phyloP scores from a whole-genome alignment of 2,888 invertebrate genomes.

The Chelonus formosanus region DNA sequence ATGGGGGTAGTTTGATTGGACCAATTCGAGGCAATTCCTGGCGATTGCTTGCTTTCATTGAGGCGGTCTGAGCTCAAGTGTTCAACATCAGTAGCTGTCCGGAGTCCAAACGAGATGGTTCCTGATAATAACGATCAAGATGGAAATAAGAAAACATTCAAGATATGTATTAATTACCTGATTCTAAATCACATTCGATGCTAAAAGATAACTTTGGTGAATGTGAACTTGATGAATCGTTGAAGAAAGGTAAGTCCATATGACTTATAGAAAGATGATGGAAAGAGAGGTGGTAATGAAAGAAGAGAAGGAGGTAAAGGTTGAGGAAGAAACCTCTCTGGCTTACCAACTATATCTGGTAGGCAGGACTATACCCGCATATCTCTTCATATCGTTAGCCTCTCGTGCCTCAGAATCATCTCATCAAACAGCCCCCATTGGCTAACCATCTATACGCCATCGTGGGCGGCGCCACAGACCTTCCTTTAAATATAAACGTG shows the following conservation, averaged over 20 bases:
- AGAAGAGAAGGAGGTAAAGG: slow-evolving; percentile 13
- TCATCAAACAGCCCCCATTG: slow-evolving; percentile 51
- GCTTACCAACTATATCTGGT: slow-evolving; percentile 19
- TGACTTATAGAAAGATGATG: neutral
- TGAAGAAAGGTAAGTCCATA: too few species aligned
- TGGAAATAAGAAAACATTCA: too few species aligned
- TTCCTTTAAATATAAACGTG: slow-evolving; percentile 62
- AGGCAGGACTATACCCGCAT: slow-evolving; percentile 53
- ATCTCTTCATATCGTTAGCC: slow-evolving; percentile 40
- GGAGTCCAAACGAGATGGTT: slow-evolving; percentile 59
- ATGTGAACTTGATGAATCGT: neutral
- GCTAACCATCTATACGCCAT: slow-evolving; percentile 43
- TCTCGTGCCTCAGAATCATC: slow-evolving; percentile 34
- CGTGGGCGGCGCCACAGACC: slow-evolving; percentile 56
- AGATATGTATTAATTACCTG: too few species aligned
- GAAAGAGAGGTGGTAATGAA: slow-evolving; percentile 18
- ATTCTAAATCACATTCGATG: too few species aligned
- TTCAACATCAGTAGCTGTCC: slow-evolving; percentile 61
- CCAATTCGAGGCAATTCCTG: slow-evolving; percentile 67
- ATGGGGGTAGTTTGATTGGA: slow-evolving; percentile 66
- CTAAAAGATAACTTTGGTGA: neutral
- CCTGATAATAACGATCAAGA: slow-evolving; percentile 31
- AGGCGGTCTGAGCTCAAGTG: slow-evolving; percentile 54
- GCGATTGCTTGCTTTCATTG: slow-evolving; percentile 65
- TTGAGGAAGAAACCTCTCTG: slow-evolving; percentile 1